Conservation (phyloP, 1,140 invertebrate species). For the Nymphalis io region DNA sequence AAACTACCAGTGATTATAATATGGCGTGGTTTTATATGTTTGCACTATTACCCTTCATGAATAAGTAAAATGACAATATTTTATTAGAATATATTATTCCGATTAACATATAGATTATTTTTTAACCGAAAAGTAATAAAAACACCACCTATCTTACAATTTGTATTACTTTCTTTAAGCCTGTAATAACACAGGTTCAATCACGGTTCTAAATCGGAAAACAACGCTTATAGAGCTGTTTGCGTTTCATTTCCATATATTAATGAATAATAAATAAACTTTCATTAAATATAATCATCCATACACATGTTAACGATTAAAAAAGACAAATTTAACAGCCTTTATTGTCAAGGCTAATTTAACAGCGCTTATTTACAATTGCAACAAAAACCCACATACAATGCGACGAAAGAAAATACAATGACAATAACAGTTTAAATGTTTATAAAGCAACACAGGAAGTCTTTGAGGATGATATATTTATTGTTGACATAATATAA, state of each 20-base stretch:
- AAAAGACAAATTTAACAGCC: too few relatives aligned
- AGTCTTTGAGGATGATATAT: background rate
- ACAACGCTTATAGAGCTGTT: too few relatives aligned
- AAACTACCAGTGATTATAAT: too few relatives aligned
- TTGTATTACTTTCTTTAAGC: too few relatives aligned
- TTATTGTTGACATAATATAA: background rate
- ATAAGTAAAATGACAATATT: too few relatives aligned
- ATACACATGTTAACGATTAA: background rate
- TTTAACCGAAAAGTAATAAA: too few relatives aligned
- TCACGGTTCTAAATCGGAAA: too few relatives aligned
- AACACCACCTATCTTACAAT: background rate
- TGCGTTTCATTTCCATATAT: background rate
- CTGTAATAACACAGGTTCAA: too few relatives aligned
- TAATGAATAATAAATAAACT: background rate
- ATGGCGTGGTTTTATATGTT: too few relatives aligned
- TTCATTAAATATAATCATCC: background rate
- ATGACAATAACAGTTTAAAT: background rate
- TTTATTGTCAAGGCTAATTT: conserved; percentile 5
- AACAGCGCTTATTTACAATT: background rate
- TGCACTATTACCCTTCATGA: too few relatives aligned
- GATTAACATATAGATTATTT: too few relatives aligned
- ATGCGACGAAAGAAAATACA: conserved; percentile 6
- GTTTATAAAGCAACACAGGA: conserved; percentile 6
- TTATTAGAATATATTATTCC: too few relatives aligned
- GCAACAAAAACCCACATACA: background rate